These are phyloP conservation scores for Zingel zingel DNA, from an alignment of 2,113 vertebrate species.

Conservation along the genomic window DNA sequence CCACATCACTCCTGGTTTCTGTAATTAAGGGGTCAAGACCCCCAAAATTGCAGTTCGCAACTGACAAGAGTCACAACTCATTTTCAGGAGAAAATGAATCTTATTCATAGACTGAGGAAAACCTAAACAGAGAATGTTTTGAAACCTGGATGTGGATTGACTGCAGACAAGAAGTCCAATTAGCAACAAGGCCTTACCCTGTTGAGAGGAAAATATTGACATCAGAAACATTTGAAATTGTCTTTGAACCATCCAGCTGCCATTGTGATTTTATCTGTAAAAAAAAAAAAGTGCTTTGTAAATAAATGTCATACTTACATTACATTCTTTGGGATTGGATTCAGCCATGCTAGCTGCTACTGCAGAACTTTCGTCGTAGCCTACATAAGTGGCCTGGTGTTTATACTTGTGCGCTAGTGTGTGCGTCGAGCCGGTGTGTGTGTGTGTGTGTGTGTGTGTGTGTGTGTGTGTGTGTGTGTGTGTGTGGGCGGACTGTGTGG, in stretches of 20 bases:
- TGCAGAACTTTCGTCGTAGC: no score
- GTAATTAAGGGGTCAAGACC: constrained; percentile 18
- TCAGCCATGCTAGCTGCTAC: no score
- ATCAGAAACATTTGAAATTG: not conserved
- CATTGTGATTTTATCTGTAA: not conserved
- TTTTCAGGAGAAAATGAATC: constrained; percentile 10
- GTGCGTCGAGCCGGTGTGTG: no score
- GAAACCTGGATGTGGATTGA: not conserved
- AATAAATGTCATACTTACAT: no score
- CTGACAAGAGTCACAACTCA: constrained; percentile 24
- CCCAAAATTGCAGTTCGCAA: not conserved
- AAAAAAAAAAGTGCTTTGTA: no score
- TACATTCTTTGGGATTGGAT: no score
- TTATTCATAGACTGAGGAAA: constrained; percentile 1
- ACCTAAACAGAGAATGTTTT: not conserved
- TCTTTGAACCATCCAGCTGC: not conserved
- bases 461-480: no score
- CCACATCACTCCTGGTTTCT: constrained; percentile 2
- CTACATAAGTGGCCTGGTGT: no score
- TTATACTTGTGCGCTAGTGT: no score
- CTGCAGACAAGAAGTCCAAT: not conserved
- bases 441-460: no score
- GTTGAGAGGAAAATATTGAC: not conserved
- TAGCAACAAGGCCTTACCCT: not conserved
- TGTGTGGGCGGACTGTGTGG: no score